Conservation (phyloP, 2,113 vertebrate genomes). For the Psittacula cyanocephala region DNA sequence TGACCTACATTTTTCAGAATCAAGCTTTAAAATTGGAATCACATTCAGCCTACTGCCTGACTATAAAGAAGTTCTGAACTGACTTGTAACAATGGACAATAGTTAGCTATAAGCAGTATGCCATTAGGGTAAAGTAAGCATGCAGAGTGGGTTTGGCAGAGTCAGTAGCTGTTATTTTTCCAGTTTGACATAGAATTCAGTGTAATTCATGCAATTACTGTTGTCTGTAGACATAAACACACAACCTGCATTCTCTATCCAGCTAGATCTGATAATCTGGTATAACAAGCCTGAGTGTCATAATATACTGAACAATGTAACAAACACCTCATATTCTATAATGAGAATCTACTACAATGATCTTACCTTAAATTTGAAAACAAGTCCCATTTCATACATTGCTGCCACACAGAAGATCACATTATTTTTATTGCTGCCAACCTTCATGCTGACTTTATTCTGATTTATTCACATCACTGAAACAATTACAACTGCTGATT, state of each 20-base stretch:
- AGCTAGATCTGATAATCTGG: not conserved
- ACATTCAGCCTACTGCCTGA: not conserved
- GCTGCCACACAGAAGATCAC: not conserved
- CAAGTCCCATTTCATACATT: not conserved
- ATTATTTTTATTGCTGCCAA: constrained; percentile 17
- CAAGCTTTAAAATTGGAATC: not conserved
- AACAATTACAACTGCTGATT: not conserved
- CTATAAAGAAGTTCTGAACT: not conserved
- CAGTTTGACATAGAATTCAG: not conserved
- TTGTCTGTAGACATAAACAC: not conserved
- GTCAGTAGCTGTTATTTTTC: not conserved
- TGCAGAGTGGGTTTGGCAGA: not conserved
- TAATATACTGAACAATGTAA: not conserved
- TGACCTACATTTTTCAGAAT: not conserved
- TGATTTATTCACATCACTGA: not conserved
- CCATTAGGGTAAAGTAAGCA: not conserved
- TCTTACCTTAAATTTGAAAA: not conserved
- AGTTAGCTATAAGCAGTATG: not conserved
- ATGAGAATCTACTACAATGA: not conserved
- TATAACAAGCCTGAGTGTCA: not conserved
- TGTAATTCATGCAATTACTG: not conserved
- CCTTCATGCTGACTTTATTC: not conserved
- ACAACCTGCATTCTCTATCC: not conserved
- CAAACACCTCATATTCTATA: not conserved
- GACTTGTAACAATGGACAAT: not conserved